Percentiles rank a stretch among this genome's conserved stretches.
These are phyloP conservation scores for Lasioglossum malachurum DNA, from an alignment of 2,888 invertebrate genomes.

Conservation along the genomic window DNA sequence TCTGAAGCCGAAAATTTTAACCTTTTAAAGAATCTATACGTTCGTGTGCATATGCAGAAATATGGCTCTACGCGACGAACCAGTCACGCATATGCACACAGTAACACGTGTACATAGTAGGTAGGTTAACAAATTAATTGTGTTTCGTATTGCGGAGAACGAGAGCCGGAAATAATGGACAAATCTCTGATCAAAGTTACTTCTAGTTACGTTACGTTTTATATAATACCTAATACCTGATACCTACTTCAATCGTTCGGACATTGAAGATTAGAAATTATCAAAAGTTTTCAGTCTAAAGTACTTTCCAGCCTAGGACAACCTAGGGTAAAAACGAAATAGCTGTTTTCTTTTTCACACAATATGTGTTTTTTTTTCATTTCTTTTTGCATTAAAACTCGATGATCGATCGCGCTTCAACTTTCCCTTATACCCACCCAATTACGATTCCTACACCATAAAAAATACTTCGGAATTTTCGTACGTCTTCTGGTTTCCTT, in stretches of 20 bases:
- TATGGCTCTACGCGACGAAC: conserved; percentile 73
- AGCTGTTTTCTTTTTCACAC: conserved; percentile 10
- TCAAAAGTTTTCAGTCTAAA: not conserved
- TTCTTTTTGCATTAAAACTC: conserved; percentile 24
- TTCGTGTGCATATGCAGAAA: conserved; percentile 78
- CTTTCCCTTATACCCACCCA: conserved; percentile 48
- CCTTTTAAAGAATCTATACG: conserved; percentile 59
- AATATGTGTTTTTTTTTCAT: not conserved
- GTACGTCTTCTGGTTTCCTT: conserved; percentile 57
- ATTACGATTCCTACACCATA: conserved; percentile 34
- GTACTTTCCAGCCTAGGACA: conserved; percentile 70
- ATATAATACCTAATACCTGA: not conserved
- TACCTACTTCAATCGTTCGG: not conserved
- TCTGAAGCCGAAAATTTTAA: conserved; percentile 45
- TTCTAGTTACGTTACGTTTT: conserved; percentile 1
- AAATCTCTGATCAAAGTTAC: conserved; percentile 23
- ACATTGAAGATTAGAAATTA: not conserved
- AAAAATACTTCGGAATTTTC: conserved; percentile 52
- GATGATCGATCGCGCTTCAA: conserved; percentile 46
- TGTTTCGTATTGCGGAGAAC: conserved; percentile 79
- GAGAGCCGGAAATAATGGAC: conserved; percentile 35
- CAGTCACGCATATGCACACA: conserved; percentile 82
- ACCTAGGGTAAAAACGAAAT: conserved; percentile 51
- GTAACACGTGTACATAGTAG: conserved; percentile 84
- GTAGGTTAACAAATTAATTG: conserved; percentile 84